Base-by-base conservation (phyloP, 1,140 invertebrate species). In the Drosophila carrolli region DNA sequence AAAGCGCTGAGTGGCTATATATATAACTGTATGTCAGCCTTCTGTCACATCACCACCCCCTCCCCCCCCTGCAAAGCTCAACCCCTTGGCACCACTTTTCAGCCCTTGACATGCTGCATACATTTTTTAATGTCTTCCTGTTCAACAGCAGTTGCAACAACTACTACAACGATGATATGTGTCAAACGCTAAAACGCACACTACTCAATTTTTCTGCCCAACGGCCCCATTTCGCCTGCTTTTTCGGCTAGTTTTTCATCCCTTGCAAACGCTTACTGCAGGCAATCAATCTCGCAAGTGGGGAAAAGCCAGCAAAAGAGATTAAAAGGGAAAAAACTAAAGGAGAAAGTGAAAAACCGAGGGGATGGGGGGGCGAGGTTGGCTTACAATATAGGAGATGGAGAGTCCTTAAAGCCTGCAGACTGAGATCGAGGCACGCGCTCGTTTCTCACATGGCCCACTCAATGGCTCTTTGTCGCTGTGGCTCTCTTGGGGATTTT, bases 121-220 rank as follows among this genome's bases (percentile, higher is more conserved):
- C 61, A 88, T 82, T 88, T 82, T 86, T 86, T 77, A 82, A 86
- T 80, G 83, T 73, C 75, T 73, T 71, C 76, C 78, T 55, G 66
- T 81, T 67, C 44, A 50, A 54, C 63, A 63, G 32, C 62, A 54
- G 37, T 35, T 56, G 29, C 47, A 41, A 27, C 71, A 74, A 59
- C 70, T 32, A 47, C 51, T 40, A 59, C 57, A 68, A 71, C 43
- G 80, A 65, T 59, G 56, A 76, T 76, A 80, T 84, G 76, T 84
- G 81, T 78, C 76, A 77, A 63, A 84, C 37, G 46, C 61, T 60
- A 62, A 71, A 70, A 68, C 60, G 38, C 46, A 41, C 27, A 50
- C 37, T 9, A 29, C 44, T 51, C 32, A 32, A 35, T 37, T 53
- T 53, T 53, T 51, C 35, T 48, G 38, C 29, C 35, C 19, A 29